Percentiles rank a stretch among this genome's conserved stretches.
These are phyloP conservation scores for Nyctibius grandis DNA, from an alignment of 2,797 vertebrate species.

Conservation along the genomic window DNA sequence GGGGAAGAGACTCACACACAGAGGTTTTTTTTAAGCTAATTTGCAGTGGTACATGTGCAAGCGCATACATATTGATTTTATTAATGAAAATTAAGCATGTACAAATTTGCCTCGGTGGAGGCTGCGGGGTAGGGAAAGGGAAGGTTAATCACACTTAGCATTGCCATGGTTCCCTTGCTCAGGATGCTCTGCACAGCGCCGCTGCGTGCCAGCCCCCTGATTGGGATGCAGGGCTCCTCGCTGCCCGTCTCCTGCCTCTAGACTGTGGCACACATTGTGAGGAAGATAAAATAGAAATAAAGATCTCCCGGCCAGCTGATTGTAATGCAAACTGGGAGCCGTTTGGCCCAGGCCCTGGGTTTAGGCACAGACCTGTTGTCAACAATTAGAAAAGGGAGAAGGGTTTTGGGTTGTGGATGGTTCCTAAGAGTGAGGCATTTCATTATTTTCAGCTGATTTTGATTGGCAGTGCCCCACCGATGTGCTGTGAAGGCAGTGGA, in stretches of 20 bases:
- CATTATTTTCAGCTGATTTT: not conserved
- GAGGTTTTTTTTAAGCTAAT: not conserved
- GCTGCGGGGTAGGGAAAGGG: not conserved
- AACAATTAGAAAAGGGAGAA: not conserved
- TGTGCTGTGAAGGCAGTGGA: not conserved
- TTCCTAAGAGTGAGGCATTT: not conserved
- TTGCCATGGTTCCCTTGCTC: not conserved
- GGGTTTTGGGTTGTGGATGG: rapidly evolving
- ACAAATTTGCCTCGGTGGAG: not conserved
- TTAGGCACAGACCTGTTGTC: not conserved
- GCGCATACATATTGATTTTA: not conserved
- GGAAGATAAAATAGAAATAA: constrained; percentile 23
- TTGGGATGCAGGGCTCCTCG: not conserved
- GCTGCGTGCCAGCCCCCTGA: not conserved
- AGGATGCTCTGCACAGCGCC: not conserved
- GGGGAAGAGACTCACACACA: not conserved
- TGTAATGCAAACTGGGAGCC: not conserved
- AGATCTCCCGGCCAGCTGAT: not conserved
- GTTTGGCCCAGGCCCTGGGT: not conserved
- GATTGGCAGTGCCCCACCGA: rapidly evolving
- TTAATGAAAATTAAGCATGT: constrained; percentile 39
- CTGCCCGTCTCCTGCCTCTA: not conserved
- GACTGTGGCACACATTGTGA: not conserved
- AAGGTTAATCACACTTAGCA: not conserved
- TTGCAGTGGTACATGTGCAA: not conserved